Evolutionary conservation across 2,797 vertebrate genomes (phyloP).

Genomic region (Neosilurus mollespiculum): DNA sequence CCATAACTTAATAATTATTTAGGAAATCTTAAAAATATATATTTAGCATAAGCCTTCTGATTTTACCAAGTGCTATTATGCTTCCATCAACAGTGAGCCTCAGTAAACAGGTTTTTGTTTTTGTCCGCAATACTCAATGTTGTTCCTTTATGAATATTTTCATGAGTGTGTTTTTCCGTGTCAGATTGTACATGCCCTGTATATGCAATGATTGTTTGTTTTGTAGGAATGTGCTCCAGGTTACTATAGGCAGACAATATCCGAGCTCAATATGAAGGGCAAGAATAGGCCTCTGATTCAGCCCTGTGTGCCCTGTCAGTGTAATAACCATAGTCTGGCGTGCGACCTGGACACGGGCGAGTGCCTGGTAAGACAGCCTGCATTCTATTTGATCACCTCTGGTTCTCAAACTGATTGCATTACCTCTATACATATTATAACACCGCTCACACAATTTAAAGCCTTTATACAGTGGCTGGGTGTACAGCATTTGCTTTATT

Average conservation of each 20-base stretch:
- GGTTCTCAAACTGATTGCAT: neutral
- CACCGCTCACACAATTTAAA: neutral
- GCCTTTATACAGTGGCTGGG: no score
- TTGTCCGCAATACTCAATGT: neutral
- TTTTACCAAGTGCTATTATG: neutral
- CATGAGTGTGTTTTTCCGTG: neutral
- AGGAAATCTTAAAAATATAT: no score
- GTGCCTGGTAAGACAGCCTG: slow-evolving; percentile 78
- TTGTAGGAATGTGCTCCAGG: slow-evolving; percentile 83
- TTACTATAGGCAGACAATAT: slow-evolving; percentile 74
- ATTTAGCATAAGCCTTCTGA: neutral
- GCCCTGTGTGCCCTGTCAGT: slow-evolving; percentile 83
- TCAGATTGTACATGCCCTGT: neutral
- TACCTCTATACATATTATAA: neutral
- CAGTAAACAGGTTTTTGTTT: neutral
- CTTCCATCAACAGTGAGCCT: neutral
- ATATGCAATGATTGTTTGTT: neutral
- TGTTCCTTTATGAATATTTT: neutral
- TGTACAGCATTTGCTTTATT: neutral
- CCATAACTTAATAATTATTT: neutral
- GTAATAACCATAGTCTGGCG: slow-evolving; percentile 83
- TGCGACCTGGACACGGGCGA: slow-evolving; percentile 83
- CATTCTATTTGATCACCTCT: neutral
- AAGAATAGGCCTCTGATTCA: slow-evolving; percentile 55
- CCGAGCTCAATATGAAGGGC: slow-evolving; percentile 58